Evolutionary conservation across 2,888 invertebrate species (phyloP).

Genomic region (Meliscaeva auricollis): DNA sequence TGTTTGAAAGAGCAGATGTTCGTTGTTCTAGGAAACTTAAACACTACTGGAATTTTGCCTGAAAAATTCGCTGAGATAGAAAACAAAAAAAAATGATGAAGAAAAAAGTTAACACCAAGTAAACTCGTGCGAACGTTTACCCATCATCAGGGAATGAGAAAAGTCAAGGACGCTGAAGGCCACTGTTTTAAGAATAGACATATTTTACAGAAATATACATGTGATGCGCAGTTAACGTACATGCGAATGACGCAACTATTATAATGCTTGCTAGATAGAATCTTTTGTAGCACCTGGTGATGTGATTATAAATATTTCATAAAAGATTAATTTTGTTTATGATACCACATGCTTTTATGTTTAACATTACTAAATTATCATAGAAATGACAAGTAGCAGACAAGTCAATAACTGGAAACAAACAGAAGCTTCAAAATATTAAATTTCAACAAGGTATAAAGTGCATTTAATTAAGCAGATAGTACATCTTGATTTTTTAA

Average conservation of each 20-base stretch:
- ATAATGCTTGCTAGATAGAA: neutral
- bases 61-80: constrained; percentile 39
- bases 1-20: constrained; percentile 50
- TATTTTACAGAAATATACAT: neutral
- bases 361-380: neutral
- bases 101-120: constrained; percentile 25
- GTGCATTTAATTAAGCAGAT: constrained; percentile 8
- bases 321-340: neutral
- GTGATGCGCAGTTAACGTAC: constrained; percentile 9
- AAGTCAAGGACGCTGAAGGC: constrained; percentile 73
- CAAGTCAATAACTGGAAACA: constrained; percentile 21
- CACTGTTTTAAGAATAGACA: constrained; percentile 43
- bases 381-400: constrained; percentile 11
- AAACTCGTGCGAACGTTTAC: constrained; percentile 20
- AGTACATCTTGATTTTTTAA: neutral
- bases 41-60: constrained; percentile 16
- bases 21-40: constrained; percentile 16
- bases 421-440: neutral
- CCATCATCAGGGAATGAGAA: constrained; percentile 14
- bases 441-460: neutral
- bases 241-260: constrained; percentile 20
- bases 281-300: constrained; percentile 29
- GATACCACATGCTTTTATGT: neutral
- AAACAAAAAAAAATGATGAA: constrained; percentile 24
- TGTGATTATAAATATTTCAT: neutral